A percentile compares a stretch with the other conserved stretches of the same genome.
phyloP scores from a whole-genome alignment of 2,113 vertebrate genomes.

The Chrysochloris asiatica region DNA sequence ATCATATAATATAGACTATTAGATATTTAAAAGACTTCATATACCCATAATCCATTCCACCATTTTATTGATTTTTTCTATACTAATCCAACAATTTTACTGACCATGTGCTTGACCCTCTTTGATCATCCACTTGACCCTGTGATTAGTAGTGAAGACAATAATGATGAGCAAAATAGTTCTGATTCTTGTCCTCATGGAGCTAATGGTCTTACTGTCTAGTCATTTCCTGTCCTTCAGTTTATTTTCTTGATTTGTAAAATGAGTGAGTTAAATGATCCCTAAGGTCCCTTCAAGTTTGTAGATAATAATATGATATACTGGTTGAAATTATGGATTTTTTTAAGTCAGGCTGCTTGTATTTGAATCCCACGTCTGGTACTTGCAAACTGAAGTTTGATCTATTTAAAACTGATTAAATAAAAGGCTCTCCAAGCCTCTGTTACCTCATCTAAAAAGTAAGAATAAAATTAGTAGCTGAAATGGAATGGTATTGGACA shows the following conservation, averaged over 20 bases:
- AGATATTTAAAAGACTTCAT: background rate
- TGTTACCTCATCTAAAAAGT: constrained; percentile 8
- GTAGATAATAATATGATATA: background rate
- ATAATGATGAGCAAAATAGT: background rate
- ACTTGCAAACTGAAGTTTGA: background rate
- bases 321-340: background rate
- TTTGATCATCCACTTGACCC: background rate
- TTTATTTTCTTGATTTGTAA: constrained; percentile 32
- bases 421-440: background rate
- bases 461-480: background rate
- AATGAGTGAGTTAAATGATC: constrained; percentile 7
- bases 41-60: background rate
- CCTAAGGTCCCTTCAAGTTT: background rate
- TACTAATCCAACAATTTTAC: constrained; percentile 33
- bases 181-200: background rate
- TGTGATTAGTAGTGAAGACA: background rate
- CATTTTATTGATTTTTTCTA: constrained; percentile 28
- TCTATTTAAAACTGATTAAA: background rate
- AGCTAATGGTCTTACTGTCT: background rate
- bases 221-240: constrained; percentile 9
- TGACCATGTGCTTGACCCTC: too few relatives aligned
- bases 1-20: background rate
- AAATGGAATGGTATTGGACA: too few relatives aligned
- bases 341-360: constrained; percentile 18
- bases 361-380: background rate